Evolutionary conservation across 1,140 invertebrate genomes (phyloP).

Genomic region (Tetragnatha versicolor): DNA sequence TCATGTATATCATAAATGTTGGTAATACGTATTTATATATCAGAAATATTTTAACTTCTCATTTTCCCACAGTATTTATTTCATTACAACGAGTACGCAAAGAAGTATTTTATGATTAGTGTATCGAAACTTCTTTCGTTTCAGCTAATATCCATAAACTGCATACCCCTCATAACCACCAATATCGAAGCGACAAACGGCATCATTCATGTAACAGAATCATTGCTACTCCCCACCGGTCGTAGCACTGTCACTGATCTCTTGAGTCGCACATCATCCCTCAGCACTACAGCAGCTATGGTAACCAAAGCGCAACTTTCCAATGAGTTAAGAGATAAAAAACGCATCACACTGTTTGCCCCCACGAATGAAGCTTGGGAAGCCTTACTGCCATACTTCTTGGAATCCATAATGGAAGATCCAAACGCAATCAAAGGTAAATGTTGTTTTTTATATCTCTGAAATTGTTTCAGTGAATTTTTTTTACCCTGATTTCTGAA

Average conservation of each 20-base stretch:
- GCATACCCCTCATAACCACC: conserved; percentile 17
- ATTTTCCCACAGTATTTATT: no score
- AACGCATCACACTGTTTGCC: conserved; percentile 20
- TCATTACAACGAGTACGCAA: no score
- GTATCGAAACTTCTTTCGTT: no score
- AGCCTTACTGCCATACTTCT: neutral
- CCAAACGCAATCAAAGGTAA: conserved; percentile 9
- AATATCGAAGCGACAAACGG: conserved; percentile 36
- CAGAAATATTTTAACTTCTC: no score
- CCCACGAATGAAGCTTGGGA: conserved; percentile 35
- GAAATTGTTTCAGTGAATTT: neutral
- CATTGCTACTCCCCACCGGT: conserved; percentile 6
- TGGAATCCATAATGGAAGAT: conserved; percentile 21
- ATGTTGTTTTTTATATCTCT: neutral
- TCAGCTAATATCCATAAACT: conserved; percentile 22
- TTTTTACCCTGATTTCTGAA: neutral
- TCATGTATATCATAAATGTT: no score
- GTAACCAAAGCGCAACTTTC: neutral
- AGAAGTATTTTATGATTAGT: no score
- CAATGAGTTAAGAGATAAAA: conserved; percentile 14
- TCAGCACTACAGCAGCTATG: neutral
- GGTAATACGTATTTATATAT: no score
- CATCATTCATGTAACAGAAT: conserved; percentile 33
- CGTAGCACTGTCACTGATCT: conserved; percentile 13
- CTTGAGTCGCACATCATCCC: neutral